These are phyloP conservation scores for Planiliza haematocheilus DNA, from an alignment of 2,113 vertebrate genomes.

Conservation along the genomic window DNA sequence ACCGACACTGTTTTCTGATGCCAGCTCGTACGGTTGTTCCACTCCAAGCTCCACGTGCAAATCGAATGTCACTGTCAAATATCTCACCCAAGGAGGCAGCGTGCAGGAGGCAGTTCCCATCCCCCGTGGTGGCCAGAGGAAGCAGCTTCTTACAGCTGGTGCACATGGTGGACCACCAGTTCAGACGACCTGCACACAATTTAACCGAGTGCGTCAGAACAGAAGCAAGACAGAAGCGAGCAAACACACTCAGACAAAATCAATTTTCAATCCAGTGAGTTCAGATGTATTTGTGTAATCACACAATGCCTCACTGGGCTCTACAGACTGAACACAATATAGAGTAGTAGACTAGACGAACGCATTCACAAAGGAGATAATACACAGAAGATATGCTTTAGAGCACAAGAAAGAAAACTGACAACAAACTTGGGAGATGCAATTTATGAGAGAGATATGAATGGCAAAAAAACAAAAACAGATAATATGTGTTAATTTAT, in stretches of 20 bases:
- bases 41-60: background rate
- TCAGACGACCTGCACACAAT: conserved; percentile 90
- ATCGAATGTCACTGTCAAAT: no score
- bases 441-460: background rate
- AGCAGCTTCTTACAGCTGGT: conserved; percentile 97
- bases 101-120: conserved; percentile 98
- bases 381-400: background rate
- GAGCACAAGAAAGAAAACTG: background rate
- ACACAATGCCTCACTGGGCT: background rate
- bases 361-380: background rate
- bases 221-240: background rate
- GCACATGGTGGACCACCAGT: conserved; percentile 98
- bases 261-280: background rate
- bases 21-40: background rate
- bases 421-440: background rate
- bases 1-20: background rate
- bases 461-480: background rate
- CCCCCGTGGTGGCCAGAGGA: conserved; percentile 96
- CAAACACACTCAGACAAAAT: background rate
- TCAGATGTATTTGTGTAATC: background rate
- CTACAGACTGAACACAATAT: background rate
- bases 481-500: no score
- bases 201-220: background rate
- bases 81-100: conserved; percentile 95
- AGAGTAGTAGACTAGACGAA: background rate